Conservation (phyloP, 2,797 vertebrate species). For the Characodon lateralis region DNA sequence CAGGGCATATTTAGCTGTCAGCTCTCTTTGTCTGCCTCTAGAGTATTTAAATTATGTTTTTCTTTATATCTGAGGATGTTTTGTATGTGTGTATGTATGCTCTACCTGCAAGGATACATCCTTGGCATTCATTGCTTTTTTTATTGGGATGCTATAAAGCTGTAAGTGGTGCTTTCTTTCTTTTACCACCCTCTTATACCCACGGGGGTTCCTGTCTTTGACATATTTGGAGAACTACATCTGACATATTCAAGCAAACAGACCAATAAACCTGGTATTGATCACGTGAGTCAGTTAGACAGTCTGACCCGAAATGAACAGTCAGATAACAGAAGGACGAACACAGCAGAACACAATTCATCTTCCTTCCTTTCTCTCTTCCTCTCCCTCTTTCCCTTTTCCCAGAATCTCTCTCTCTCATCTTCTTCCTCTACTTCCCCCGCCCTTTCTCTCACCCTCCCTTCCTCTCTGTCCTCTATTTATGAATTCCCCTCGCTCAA, state of each 20-base stretch:
- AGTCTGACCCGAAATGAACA: conserved; percentile 57
- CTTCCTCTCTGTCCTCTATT: conserved; percentile 72
- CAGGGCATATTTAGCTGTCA: too few relatives aligned
- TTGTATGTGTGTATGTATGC: conserved; percentile 35
- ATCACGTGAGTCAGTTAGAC: conserved; percentile 65
- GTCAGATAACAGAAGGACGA: conserved; percentile 69
- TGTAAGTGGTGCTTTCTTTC: conserved; percentile 31
- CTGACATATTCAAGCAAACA: conserved; percentile 56
- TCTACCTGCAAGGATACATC: conserved; percentile 26
- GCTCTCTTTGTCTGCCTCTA: conserved; percentile 28
- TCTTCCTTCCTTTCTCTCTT: conserved; percentile 44
- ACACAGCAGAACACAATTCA: conserved; percentile 65
- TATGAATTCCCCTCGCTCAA: conserved; percentile 85
- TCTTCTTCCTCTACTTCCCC: conserved; percentile 55
- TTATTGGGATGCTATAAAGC: conserved; percentile 56
- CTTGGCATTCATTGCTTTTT: conserved; percentile 33
- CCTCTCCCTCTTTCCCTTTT: conserved; percentile 41
- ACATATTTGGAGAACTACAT: conserved; percentile 10
- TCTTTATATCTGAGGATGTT: conserved; percentile 22
- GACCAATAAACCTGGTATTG: conserved; percentile 63
- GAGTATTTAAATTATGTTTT: conserved; percentile 36
- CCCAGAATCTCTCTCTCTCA: conserved; percentile 58
- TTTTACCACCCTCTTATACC: conserved; percentile 38
- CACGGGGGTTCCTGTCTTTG: conserved; percentile 32
- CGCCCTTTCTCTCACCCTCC: conserved; percentile 17